Base-by-base conservation (phyloP, 2,113 vertebrate species). In the Rhinopithecus roxellana region DNA sequence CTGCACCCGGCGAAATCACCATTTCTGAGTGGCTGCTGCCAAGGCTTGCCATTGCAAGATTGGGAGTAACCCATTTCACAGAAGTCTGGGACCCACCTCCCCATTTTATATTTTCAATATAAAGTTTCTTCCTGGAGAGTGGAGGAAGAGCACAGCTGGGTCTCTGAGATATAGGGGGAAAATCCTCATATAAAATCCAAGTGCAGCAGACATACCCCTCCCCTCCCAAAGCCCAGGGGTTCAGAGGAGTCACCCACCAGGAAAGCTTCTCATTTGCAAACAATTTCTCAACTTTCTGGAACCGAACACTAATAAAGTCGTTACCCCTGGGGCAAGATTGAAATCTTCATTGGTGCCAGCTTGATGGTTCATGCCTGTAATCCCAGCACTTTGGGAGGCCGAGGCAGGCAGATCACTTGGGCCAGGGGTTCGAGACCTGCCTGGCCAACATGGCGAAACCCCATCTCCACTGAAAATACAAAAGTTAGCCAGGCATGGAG, bases 301-400 rank as follows among this genome's bases (percentile, higher is more conserved):
- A 67, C 38, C 70, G n/a, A 48, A 93, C 75, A 92, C 85, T 59
- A 64, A 87, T 30, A 14, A 87, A 79, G 27, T 32, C 59, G 22
- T 97, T 97, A 97, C 93, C 90, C 77, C 22, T 10, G 75, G 35
- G 23, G 52, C 92, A 25, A 90, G 96, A 96, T 95, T 96, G 30
- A 97, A 97, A 87, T 97, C 84, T 55, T 55, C 52, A 55, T 55
- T 55, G 52, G 52, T 55, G 52, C 52, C 52, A 55, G 52, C 52
- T 55, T 55, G 52, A 18, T 55, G 52, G 18, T 55, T 55, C 52
- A 55, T 17, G 52, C 52, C 52, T 55, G 18, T 55, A 55, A 55
- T 55, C 52, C 52, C 52, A 55, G 52, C 52, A 20, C 52, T 55
- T 55, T 55, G 52, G 52, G 52, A 55, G 52, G 52, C 18, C 2